These are phyloP conservation scores for Hyaena hyaena DNA, from an alignment of 2,113 vertebrate genomes.

Conservation along the genomic window DNA sequence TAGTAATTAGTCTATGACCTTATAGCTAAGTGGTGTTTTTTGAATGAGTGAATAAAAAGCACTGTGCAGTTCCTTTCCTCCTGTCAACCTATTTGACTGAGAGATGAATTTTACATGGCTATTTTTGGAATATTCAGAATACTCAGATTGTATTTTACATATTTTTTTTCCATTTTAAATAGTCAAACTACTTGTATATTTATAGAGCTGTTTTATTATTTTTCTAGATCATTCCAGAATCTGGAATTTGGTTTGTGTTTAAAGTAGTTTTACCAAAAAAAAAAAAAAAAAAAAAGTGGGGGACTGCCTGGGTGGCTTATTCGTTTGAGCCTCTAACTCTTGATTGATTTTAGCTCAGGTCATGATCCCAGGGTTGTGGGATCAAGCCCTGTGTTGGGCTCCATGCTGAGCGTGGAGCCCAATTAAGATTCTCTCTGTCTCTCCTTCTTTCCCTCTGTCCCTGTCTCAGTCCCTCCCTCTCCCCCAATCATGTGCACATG, in stretches of 20 bases:
- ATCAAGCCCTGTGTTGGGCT: too few species aligned
- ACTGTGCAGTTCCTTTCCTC: not conserved
- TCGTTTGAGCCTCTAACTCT: too few species aligned
- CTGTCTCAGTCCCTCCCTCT: too few species aligned
- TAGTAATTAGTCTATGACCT: not conserved
- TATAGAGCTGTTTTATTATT: not conserved
- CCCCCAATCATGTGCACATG: too few species aligned
- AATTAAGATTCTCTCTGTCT: too few species aligned
- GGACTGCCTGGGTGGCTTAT: too few species aligned
- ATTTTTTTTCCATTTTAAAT: not conserved
- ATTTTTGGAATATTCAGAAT: constrained; percentile 52
- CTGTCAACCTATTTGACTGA: not conserved
- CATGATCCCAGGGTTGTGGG: too few species aligned
- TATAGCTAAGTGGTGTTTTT: not conserved
- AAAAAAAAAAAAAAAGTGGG: too few species aligned
- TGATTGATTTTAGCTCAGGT: too few species aligned
- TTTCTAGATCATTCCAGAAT: constrained; percentile 7
- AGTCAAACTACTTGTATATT: not conserved
- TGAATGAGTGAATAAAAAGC: not conserved
- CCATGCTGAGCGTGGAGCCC: too few species aligned
- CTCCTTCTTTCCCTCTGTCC: too few species aligned
- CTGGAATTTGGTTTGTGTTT: not conserved
- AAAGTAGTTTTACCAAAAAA: not conserved
- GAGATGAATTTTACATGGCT: not conserved
- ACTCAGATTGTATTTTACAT: not conserved